Percentiles rank a stretch among this genome's conserved stretches.
Evolutionary conservation across 2,797 vertebrate genomes (phyloP).

Genomic region (Moxostoma hubbsi): DNA sequence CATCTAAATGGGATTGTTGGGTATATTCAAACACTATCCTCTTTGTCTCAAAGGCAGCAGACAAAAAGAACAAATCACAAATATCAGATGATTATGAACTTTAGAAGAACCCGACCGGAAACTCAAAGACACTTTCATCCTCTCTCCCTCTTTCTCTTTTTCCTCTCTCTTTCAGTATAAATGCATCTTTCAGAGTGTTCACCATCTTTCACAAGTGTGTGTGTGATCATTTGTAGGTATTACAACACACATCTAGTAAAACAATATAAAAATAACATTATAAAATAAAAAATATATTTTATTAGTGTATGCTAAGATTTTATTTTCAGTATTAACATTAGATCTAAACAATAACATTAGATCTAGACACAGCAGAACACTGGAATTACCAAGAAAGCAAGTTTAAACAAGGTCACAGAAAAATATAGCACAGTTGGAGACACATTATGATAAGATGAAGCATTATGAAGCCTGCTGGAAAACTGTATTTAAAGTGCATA

Average conservation of each 20-base stretch:
- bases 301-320: not conserved
- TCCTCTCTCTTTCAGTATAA: not conserved
- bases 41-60: not conserved
- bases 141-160: not conserved
- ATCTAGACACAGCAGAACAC: not conserved
- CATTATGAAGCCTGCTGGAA: constrained; percentile 20
- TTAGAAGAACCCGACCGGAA: not conserved
- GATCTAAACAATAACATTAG: not conserved
- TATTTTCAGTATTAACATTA: not conserved
- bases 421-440: not conserved
- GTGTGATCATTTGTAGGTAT: not conserved
- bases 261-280: too few relatives aligned
- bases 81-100: not conserved
- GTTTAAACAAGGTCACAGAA: constrained; percentile 20
- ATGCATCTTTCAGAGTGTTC: too few relatives aligned
- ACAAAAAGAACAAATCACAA: constrained; percentile 13
- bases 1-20: not conserved
- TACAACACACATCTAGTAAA: not conserved
- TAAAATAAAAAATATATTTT: too few relatives aligned
- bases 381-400: not conserved
- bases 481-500: constrained; percentile 33
- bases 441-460: constrained; percentile 15
- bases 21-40: not conserved
- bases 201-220: constrained; percentile 10
- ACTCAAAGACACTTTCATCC: constrained; percentile 5